Evolutionary conservation across 2,888 invertebrate species (phyloP).

Genomic region (Caenorhabditis afra): DNA sequence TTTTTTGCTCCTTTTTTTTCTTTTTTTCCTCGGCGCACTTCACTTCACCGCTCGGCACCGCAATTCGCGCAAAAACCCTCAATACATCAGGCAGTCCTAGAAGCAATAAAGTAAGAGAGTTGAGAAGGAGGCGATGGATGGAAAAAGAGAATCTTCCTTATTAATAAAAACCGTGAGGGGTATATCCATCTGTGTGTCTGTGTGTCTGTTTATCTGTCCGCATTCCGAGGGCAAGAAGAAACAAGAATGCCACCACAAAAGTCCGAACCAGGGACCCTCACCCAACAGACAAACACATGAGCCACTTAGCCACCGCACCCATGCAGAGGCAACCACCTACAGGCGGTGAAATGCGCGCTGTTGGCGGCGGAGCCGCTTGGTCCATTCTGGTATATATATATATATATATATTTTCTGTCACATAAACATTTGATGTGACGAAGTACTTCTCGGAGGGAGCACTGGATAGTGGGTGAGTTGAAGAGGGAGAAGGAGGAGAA

Average conservation of each 20-base stretch:
- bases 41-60: conserved; percentile 13
- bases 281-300: too few relatives aligned
- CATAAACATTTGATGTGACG: conserved; percentile 60
- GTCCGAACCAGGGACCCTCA: too few relatives aligned
- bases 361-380: too few relatives aligned
- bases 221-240: too few relatives aligned
- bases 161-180: too few relatives aligned
- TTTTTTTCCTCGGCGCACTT: neutral
- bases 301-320: too few relatives aligned
- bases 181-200: too few relatives aligned
- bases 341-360: too few relatives aligned
- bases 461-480: neutral
- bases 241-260: too few relatives aligned
- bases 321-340: too few relatives aligned
- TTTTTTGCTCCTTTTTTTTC: neutral
- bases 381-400: too few relatives aligned
- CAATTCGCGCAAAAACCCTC: conserved; percentile 41
- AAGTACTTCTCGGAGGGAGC: conserved; percentile 45
- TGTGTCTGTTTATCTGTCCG: too few relatives aligned
- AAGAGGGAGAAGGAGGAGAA: conserved; percentile 3
- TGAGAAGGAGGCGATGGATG: conserved; percentile 44
- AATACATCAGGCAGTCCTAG: conserved; percentile 49
- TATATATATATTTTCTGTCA: conserved; percentile 48
- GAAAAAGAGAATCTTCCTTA: conserved; percentile 53
- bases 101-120: conserved; percentile 53